A percentile compares a stretch with the other conserved stretches of the same genome.
These are phyloP conservation scores for Cryptocephalus moraei DNA, from an alignment of 2,888 invertebrate species.

Conservation along the genomic window DNA sequence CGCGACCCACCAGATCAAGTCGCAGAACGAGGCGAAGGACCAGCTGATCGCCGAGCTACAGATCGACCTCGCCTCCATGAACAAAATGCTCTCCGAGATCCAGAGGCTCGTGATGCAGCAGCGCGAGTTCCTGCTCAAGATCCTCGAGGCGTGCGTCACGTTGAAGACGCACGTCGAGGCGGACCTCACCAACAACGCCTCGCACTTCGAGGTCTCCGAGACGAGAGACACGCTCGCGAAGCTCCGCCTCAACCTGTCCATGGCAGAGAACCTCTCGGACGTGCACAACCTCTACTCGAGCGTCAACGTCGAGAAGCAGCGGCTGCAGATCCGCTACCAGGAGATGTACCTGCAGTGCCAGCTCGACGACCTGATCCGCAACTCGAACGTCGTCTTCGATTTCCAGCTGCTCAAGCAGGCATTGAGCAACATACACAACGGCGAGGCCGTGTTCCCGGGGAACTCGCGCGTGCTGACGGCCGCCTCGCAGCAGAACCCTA, in stretches of 20 bases:
- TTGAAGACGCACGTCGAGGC: conserved; percentile 66
- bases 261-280: conserved; percentile 48
- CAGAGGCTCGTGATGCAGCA: conserved; percentile 61
- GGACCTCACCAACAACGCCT: conserved; percentile 58
- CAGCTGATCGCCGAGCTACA: conserved; percentile 52
- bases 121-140: conserved; percentile 60
- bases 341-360: conserved; percentile 64
- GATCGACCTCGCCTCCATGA: conserved; percentile 55
- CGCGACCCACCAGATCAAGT: conserved; percentile 56
- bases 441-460: conserved; percentile 33
- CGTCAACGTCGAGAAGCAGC: conserved; percentile 54
- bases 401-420: conserved; percentile 58
- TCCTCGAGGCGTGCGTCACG: conserved; percentile 63
- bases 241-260: conserved; percentile 48
- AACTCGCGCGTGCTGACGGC: conserved; percentile 29
- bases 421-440: conserved; percentile 50
- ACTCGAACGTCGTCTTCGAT: conserved; percentile 54
- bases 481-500: conserved; percentile 51
- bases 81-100: conserved; percentile 58
- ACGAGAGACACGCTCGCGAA: conserved; percentile 53
- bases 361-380: conserved; percentile 58
- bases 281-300: conserved; percentile 51
- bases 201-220: conserved; percentile 55
- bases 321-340: conserved; percentile 56
- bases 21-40: conserved; percentile 39